phyloP scores from a whole-genome alignment of 1,140 invertebrate species.

The Leptinotarsa defecta region DNA sequence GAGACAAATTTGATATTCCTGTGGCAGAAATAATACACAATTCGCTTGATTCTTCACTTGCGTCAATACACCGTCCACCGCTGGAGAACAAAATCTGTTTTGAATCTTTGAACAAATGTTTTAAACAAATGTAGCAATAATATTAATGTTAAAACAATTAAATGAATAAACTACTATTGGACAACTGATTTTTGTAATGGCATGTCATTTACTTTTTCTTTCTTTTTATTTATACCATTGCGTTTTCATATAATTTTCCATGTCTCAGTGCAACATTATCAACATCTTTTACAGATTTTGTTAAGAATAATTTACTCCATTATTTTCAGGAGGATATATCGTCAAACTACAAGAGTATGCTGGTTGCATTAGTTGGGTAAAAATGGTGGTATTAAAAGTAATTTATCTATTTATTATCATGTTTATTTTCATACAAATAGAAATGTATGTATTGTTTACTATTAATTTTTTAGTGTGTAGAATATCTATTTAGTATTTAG shows the following conservation, averaged over 20 bases:
- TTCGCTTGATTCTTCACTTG: too few species aligned
- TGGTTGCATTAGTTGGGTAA: conserved; percentile 8
- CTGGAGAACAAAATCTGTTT: too few species aligned
- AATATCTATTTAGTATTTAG: too few species aligned
- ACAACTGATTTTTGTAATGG: background rate
- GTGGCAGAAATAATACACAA: too few species aligned
- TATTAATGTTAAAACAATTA: too few species aligned
- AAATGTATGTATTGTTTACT: too few species aligned
- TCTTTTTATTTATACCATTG: background rate
- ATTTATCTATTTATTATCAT: background rate
- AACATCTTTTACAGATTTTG: background rate
- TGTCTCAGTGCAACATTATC: background rate
- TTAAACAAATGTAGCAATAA: too few species aligned
- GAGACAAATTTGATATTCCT: too few species aligned
- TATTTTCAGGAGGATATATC: conserved; percentile 13
- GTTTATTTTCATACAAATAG: too few species aligned
- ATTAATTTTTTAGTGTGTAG: too few species aligned
- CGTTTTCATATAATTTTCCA: background rate
- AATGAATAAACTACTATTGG: background rate
- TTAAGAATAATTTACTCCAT: background rate
- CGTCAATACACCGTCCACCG: too few species aligned
- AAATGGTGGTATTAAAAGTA: background rate
- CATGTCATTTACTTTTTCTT: background rate
- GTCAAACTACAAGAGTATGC: conserved; percentile 1
- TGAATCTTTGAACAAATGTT: too few species aligned